Conservation (phyloP, 2,797 vertebrate genomes). For the Hephaestus fuliginosus region DNA sequence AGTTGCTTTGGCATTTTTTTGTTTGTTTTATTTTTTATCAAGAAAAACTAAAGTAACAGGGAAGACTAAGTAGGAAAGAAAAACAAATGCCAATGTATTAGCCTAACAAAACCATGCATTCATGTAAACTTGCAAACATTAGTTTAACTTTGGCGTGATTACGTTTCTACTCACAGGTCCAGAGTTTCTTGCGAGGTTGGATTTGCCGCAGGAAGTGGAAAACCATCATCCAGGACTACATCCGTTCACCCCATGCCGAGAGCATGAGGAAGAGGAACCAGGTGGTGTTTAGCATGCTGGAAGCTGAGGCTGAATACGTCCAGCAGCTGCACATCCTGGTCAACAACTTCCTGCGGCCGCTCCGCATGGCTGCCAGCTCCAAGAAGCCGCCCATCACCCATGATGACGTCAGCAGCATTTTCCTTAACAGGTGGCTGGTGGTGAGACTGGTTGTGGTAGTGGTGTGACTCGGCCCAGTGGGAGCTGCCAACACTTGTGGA, state of each 20-base stretch:
- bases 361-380: constrained; percentile 98
- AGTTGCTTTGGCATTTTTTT: too few species aligned
- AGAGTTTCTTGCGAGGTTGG: constrained; percentile 98
- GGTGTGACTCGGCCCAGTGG: constrained; percentile 3
- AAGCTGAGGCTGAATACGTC: constrained; percentile 97
- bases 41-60: too few species aligned
- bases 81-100: too few species aligned
- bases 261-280: constrained; percentile 99
- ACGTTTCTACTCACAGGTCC: constrained; percentile 86
- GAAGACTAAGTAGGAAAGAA: too few species aligned
- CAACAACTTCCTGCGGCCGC: constrained; percentile 97
- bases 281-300: constrained; percentile 99
- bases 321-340: constrained; percentile 98
- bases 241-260: constrained; percentile 96
- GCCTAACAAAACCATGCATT: background rate
- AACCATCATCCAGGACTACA: constrained; percentile 98
- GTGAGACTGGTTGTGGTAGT: constrained; percentile 26
- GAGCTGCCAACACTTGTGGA: background rate
- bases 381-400: constrained; percentile 98
- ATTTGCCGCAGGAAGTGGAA: constrained; percentile 98
- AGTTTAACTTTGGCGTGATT: background rate
- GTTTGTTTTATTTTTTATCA: too few species aligned
- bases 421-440: constrained; percentile 92
- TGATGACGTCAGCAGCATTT: constrained; percentile 99
- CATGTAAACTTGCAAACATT: background rate